Evolutionary conservation across 2,797 vertebrate species (phyloP), one percentile per base, ranked within the genome.

Genomic region (Anguilla marmorata): DNA sequence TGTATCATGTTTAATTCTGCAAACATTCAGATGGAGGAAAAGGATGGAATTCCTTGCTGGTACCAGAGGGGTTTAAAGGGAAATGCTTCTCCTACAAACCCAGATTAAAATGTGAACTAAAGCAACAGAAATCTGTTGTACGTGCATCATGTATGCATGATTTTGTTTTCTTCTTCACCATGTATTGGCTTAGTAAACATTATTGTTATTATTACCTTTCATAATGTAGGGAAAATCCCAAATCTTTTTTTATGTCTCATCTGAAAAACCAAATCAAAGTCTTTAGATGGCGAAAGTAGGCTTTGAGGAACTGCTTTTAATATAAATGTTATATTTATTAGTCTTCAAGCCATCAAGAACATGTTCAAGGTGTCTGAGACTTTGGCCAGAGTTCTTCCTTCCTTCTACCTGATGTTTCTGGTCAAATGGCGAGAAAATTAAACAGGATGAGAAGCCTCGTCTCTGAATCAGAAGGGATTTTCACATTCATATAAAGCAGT

Each of bases 131-230:
- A 56, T 30, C 41, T 84, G 52, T 45, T 45, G 45, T 56, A 4
- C 7, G 16, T 1, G 12, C 16, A 60, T 72, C 50, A 54, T 30
- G 58, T 12, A 74, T 74, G 82, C 48, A 7, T 56, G 48, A 11
- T 88, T 66, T 72, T 76, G 37, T 60, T 14, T 88, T 21, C 63
- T 21, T 41, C 56, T 56, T 74, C 9, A 74, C 83, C 21, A 69
- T 6, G 69, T 72, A 87, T 63, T 84, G 60, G 37, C 16, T 72
- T 48, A 41, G 2, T 45, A 45, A 45, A 45, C 41, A 45, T 45
- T 45, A 45, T 52, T 52, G 79, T 2, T 33, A n/a, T 82, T 24
- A n/a, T 48, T n/a, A 45, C 16, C 45, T 24, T 82, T 50, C 45
- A 50, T 50, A 45, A 82, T 50, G 45, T 48, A 30, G 27, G 19